These are phyloP conservation scores for Oophaga pumilio DNA, from an alignment of 2,113 vertebrate genomes.

Conservation along the genomic window DNA sequence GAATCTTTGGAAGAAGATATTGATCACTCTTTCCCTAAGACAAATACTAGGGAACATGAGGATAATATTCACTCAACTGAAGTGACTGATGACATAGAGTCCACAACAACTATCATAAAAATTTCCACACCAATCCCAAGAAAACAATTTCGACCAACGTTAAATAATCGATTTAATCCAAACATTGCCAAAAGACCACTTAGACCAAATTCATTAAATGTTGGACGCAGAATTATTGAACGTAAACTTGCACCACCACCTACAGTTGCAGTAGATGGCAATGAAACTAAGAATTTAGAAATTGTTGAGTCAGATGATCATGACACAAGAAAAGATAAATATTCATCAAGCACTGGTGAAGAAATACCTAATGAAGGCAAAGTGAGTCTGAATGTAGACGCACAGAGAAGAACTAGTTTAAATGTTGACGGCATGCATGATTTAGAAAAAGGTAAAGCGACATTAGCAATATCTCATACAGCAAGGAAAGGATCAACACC, in stretches of 20 bases:
- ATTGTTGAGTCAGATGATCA: conserved; percentile 53
- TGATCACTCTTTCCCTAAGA: conserved; percentile 58
- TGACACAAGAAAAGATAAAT: conserved; percentile 51
- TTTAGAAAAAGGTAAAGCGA: conserved; percentile 7
- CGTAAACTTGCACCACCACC: conserved; percentile 53
- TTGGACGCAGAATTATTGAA: conserved; percentile 37
- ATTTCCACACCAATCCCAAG: conserved; percentile 60
- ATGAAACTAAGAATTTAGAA: conserved; percentile 64
- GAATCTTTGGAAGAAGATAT: conserved; percentile 61
- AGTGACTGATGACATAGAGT: conserved; percentile 60
- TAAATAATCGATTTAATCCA: conserved; percentile 75
- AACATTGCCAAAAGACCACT: conserved; percentile 72
- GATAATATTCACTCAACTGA: conserved; percentile 68
- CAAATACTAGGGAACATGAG: conserved; percentile 65
- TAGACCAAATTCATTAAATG: conserved; percentile 59
- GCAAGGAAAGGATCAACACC: not conserved
- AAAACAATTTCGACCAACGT: conserved; percentile 68
- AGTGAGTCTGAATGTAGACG: conserved; percentile 37
- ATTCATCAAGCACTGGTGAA: conserved; percentile 52
- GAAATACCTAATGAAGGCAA: conserved; percentile 46
- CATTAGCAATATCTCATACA: not conserved
- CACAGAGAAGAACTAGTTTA: conserved; percentile 1
- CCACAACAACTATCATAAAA: conserved; percentile 62
- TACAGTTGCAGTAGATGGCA: conserved; percentile 60
- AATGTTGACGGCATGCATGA: conserved; percentile 3